A percentile compares a stretch with the other conserved stretches of the same genome.
Evolutionary conservation across 2,888 invertebrate genomes (phyloP).

Genomic region (Stenichneumon culpator): DNA sequence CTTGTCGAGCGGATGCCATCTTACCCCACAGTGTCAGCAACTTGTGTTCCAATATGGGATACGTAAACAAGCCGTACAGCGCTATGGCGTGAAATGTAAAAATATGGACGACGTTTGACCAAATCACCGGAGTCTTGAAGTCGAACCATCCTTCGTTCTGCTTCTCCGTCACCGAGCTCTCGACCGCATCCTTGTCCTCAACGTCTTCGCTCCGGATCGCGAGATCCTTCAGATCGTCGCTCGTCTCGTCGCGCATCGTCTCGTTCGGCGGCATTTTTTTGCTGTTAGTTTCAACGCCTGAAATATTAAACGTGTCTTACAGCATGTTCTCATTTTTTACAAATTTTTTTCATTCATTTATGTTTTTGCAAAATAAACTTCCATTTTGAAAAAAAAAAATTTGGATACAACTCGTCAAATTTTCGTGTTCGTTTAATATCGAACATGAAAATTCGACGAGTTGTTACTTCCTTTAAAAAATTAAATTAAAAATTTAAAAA

Average conservation of each 20-base stretch:
- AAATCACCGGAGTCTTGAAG: conserved; percentile 58
- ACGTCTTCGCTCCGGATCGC: conserved; percentile 26
- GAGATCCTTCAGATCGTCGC: conserved; percentile 33
- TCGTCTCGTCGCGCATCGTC: conserved; percentile 43
- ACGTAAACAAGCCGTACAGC: conserved; percentile 55
- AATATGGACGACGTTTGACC: conserved; percentile 55
- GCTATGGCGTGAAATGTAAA: conserved; percentile 59
- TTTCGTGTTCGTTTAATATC: neutral
- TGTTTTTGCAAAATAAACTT: too few relatives aligned
- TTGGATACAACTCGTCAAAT: too few relatives aligned
- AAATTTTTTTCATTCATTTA: neutral
- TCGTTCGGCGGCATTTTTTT: conserved; percentile 57
- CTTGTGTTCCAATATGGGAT: conserved; percentile 50
- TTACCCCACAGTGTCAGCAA: conserved; percentile 63
- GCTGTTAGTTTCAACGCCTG: neutral
- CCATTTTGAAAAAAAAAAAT: too few relatives aligned
- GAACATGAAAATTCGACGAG: neutral
- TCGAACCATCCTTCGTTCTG: conserved; percentile 47
- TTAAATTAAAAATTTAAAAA: neutral
- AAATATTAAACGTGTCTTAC: neutral
- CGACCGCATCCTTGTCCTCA: neutral
- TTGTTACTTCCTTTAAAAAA: neutral
- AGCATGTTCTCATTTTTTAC: neutral
- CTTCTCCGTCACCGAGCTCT: neutral
- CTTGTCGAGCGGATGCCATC: neutral